Conservation (phyloP, 2,113 vertebrate genomes). For the Vicugna pacos region DNA sequence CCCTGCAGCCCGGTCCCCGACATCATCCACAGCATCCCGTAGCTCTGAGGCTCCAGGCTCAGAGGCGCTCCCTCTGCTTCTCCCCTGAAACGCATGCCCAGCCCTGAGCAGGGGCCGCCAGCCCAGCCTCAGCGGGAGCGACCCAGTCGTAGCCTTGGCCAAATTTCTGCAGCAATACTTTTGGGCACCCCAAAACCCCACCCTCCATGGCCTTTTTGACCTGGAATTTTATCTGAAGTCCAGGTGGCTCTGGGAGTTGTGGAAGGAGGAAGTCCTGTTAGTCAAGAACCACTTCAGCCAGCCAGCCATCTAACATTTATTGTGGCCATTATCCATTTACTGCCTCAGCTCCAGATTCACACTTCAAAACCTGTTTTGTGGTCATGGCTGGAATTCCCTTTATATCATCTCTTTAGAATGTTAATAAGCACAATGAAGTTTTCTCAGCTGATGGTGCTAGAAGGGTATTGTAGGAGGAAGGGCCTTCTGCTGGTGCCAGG, state of each 20-base stretch:
- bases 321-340: background rate
- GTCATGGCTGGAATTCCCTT: background rate
- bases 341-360: background rate
- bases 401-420: background rate
- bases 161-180: background rate
- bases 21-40: slow-evolving; percentile 66
- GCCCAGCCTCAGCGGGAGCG: background rate
- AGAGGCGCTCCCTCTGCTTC: too few species aligned
- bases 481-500: background rate
- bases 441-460: background rate
- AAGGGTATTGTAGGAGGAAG: background rate
- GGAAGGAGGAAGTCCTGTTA: background rate
- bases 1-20: slow-evolving; percentile 88
- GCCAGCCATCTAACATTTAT: background rate
- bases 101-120: too few species aligned
- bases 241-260: background rate
- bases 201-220: background rate
- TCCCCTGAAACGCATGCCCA: too few species aligned
- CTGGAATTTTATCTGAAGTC: background rate
- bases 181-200: background rate
- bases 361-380: background rate
- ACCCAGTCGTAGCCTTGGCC: background rate
- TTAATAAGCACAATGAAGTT: background rate
- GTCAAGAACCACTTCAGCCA: background rate
- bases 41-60: background rate